Evolutionary conservation across 2,797 vertebrate species (phyloP).

Genomic region (Carapus acus): DNA sequence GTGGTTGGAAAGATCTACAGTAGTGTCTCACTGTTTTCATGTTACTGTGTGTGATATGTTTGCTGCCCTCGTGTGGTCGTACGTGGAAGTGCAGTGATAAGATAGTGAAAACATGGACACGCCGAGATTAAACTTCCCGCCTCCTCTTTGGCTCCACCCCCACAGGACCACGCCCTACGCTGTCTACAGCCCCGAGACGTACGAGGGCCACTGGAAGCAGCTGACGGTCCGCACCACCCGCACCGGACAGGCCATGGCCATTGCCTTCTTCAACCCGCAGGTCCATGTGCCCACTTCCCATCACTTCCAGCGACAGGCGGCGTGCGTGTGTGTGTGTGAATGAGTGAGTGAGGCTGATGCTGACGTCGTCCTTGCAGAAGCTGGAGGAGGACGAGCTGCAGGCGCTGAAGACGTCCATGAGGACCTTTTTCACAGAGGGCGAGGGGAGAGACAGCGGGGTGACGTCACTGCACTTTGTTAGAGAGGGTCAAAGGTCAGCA

Average conservation of each 20-base stretch:
- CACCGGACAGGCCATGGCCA: conserved; percentile 83
- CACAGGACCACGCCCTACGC: conserved; percentile 84
- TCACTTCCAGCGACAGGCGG: no score
- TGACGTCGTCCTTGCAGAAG: conserved; percentile 71
- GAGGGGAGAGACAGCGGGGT: conserved; percentile 80
- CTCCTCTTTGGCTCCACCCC: no score
- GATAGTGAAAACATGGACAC: no score
- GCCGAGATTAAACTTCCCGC: no score
- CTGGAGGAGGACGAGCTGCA: conserved; percentile 76
- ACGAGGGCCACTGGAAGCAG: conserved; percentile 95
- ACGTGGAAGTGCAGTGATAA: no score
- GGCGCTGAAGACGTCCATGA: conserved; percentile 78
- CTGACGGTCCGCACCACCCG: conserved; percentile 90
- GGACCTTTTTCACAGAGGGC: conserved; percentile 79
- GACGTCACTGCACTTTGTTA: conserved; percentile 88
- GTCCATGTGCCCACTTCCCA: conserved; percentile 50
- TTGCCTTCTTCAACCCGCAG: conserved; percentile 95
- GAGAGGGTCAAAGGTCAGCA: conserved; percentile 89
- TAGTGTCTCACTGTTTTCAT: no score
- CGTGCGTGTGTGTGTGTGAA: no score
- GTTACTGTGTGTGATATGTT: no score
- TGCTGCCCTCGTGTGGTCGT: no score
- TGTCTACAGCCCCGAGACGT: conserved; percentile 91
- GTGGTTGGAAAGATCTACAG: no score
- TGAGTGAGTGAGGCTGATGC: conserved; percentile 3